Evolutionary conservation across 2,113 vertebrate genomes (phyloP), one percentile per base, ranked within the genome.

Genomic region (Rhabdornis inornatus): DNA sequence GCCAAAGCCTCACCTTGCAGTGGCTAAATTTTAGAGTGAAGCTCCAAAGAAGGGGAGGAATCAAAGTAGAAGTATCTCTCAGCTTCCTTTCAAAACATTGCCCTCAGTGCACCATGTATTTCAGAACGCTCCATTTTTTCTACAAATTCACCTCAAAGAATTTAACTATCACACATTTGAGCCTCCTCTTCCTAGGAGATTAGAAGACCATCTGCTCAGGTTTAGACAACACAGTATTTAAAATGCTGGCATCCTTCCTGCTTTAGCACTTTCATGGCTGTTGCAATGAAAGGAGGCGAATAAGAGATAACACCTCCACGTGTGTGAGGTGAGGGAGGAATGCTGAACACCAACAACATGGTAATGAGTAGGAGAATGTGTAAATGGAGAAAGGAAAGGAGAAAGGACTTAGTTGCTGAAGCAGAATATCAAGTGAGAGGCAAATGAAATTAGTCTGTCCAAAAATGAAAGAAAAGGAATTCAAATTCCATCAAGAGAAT

Each of bases 141-240:
- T 53, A 53, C 70, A 70, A 37, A 71, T 53, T 82, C 77, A 83
- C 78, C 92, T 78, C 56, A 71, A 92, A 83, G 47, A 74, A 63
- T 87, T 83, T 90, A 70, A 83, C 84, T 74, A 21, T 69, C 52
- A 86, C 53, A 83, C 37, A 39, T 90, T 80, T 66, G 55, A 94
- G 24, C 39, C 28, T 95, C 19, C 35, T 57, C 52, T 92, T 90
- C 72, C 60, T 89, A 77, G 86, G 80, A 94, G 86, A 93, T 86
- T 87, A 86, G 76, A 91, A 90, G 60, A 96, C 92, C 83, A 95
- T 95, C 94, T 96, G 94, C 75, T 94, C 79, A 90, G 92, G 92
- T 96, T 96, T 96, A 93, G 90, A 89, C 88, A 96, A 94, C 90
- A 94, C 76, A 83, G 87, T 66, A 94, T 85, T 95, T 95, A 80